These are phyloP conservation scores for Periparus ater DNA, from an alignment of 2,797 vertebrate genomes.

Conservation along the genomic window DNA sequence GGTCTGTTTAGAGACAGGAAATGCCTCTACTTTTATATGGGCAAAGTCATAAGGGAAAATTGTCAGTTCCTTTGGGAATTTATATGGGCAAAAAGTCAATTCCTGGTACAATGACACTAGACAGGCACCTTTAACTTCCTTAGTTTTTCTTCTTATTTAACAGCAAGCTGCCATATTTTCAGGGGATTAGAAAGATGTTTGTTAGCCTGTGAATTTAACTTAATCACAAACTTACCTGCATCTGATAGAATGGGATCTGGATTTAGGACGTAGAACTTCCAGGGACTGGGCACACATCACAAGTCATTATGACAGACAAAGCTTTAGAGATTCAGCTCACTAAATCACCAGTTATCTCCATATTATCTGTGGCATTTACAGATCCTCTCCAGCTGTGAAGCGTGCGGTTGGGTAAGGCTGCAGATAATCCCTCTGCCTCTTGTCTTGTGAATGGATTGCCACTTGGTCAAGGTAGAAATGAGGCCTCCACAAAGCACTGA, in stretches of 20 bases:
- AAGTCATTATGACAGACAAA: neutral
- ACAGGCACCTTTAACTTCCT: neutral
- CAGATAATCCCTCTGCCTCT: neutral
- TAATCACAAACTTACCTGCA: neutral
- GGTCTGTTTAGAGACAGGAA: constrained; percentile 13
- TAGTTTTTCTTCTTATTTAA: neutral
- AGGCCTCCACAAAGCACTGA: neutral
- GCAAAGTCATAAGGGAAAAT: neutral
- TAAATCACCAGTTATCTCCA: neutral
- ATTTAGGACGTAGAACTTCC: neutral
- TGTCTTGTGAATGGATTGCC: neutral
- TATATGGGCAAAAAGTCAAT: neutral
- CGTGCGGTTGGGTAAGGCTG: neutral
- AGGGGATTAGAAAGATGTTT: neutral
- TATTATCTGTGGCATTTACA: neutral
- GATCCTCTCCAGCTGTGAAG: neutral
- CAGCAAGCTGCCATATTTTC: neutral
- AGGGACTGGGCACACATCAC: neutral
- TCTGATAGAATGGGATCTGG: neutral
- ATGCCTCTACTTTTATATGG: neutral
- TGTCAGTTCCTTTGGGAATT: neutral
- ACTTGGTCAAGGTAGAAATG: neutral
- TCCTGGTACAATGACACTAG: neutral
- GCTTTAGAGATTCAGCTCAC: neutral
- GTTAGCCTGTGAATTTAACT: neutral